A percentile compares a stretch with the other conserved stretches of the same genome.
Conservation (phyloP, 2,888 invertebrate genomes). For the Panopea generosa region DNA sequence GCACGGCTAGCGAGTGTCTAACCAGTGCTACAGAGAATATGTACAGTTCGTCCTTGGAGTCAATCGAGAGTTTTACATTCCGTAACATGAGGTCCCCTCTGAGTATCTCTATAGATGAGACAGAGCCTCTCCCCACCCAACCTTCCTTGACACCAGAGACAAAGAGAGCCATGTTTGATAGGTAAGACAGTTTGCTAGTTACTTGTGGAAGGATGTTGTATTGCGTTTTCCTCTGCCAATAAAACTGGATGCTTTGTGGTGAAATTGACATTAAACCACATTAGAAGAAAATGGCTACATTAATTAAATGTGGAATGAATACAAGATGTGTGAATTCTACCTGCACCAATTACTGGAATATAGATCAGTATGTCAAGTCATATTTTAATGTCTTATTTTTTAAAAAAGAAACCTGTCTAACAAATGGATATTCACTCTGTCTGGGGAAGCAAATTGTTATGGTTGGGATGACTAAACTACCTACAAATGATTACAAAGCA, state of each 20-base stretch:
- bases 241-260: neutral
- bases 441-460: too few species aligned
- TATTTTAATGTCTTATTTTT: too few species aligned
- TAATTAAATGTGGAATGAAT: too few species aligned
- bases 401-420: too few species aligned
- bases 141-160: constrained; percentile 25
- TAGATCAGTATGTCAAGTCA: too few species aligned
- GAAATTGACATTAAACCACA: too few species aligned
- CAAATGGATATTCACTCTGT: too few species aligned
- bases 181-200: constrained; percentile 23
- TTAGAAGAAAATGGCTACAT: too few species aligned
- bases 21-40: constrained; percentile 71
- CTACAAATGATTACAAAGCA: too few species aligned
- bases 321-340: too few species aligned
- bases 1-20: constrained; percentile 78
- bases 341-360: too few species aligned
- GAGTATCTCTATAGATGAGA: constrained; percentile 72
- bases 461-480: too few species aligned
- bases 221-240: neutral
- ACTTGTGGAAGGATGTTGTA: neutral
- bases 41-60: constrained; percentile 69
- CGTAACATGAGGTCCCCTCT: constrained; percentile 65
- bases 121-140: constrained; percentile 21
- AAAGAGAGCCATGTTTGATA: constrained; percentile 26
- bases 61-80: constrained; percentile 60